Percentiles rank a stretch among this genome's conserved stretches.
phyloP scores from a whole-genome alignment of 2,113 vertebrate genomes.

The Laticauda laticaudata region DNA sequence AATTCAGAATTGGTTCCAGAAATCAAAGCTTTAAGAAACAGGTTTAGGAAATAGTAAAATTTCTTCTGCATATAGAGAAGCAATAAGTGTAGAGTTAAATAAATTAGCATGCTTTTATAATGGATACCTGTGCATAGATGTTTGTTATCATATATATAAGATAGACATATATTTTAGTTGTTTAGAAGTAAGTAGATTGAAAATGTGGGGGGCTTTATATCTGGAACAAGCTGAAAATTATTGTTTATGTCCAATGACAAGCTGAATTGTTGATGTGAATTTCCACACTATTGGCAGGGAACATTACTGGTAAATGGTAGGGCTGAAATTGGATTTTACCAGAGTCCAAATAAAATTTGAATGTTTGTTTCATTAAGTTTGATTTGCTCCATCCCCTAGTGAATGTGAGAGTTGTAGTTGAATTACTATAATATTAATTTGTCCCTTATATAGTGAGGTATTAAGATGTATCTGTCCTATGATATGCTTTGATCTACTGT shows the following conservation, averaged over 20 bases:
- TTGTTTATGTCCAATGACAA: constrained; percentile 15
- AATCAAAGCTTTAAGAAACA: neutral
- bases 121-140: neutral
- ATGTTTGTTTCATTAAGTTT: constrained; percentile 29
- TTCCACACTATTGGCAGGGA: constrained; percentile 27
- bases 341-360: constrained; percentile 24
- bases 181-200: neutral
- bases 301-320: neutral
- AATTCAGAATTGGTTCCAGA: neutral
- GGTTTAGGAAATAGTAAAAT: neutral
- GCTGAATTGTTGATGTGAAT: constrained; percentile 2
- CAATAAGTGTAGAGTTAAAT: neutral
- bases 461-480: neutral
- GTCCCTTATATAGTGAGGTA: neutral
- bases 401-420: constrained; percentile 31
- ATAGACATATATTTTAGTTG: neutral
- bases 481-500: constrained; percentile 12
- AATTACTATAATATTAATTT: constrained; percentile 34
- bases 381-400: constrained; percentile 22
- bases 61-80: neutral
- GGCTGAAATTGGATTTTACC: constrained; percentile 27
- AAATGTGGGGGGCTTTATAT: neutral
- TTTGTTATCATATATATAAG: neutral
- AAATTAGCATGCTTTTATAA: neutral
- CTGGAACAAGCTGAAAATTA: neutral